Evolutionary conservation across 1,140 invertebrate species (phyloP).

Genomic region (Laupala kohalensis): DNA sequence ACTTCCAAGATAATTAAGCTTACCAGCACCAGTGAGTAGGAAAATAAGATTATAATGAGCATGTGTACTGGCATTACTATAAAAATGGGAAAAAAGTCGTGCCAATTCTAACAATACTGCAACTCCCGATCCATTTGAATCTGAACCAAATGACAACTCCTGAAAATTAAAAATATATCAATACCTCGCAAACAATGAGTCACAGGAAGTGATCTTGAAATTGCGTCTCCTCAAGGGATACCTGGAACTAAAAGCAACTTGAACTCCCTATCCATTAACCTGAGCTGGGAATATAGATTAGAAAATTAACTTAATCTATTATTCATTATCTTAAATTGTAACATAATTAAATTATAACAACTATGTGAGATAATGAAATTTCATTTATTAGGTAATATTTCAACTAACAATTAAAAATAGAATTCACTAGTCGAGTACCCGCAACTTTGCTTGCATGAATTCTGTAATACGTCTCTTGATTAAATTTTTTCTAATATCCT

Average conservation of each 20-base stretch:
- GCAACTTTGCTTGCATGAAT: too few relatives aligned
- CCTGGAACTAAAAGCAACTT: not conserved
- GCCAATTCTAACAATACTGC: slow-evolving; percentile 78
- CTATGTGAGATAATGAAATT: too few relatives aligned
- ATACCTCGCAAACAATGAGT: not conserved
- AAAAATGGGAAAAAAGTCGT: slow-evolving; percentile 82
- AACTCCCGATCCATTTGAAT: slow-evolving; percentile 89
- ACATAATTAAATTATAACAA: too few relatives aligned
- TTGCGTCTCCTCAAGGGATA: not conserved
- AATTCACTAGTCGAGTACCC: too few relatives aligned
- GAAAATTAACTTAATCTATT: too few relatives aligned
- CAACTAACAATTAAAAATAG: too few relatives aligned
- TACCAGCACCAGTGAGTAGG: slow-evolving; percentile 78
- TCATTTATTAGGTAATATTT: too few relatives aligned
- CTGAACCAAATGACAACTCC: slow-evolving; percentile 72
- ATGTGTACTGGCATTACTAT: slow-evolving; percentile 62
- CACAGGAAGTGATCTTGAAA: not conserved
- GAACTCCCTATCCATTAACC: too few relatives aligned
- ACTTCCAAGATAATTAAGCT: slow-evolving; percentile 89
- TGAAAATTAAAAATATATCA: slow-evolving; percentile 27
- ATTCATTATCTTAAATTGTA: too few relatives aligned
- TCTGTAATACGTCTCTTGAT: too few relatives aligned
- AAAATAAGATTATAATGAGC: slow-evolving; percentile 83
- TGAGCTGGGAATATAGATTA: too few relatives aligned
- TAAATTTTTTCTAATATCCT: too few relatives aligned